These are phyloP conservation scores for Rhyacophila brunnea DNA, from an alignment of 1,140 invertebrate species.

Conservation along the genomic window DNA sequence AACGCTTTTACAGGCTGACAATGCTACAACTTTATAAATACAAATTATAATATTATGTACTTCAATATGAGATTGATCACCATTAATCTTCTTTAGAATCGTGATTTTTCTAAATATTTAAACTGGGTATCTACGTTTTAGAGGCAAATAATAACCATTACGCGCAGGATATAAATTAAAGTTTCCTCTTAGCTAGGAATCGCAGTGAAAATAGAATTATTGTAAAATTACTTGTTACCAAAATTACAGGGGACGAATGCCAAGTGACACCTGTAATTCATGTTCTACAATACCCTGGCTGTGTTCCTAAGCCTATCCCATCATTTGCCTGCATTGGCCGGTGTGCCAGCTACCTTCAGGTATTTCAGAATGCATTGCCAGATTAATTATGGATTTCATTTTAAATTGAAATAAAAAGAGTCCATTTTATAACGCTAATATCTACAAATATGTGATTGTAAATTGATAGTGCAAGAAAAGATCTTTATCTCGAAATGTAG, in stretches of 20 bases:
- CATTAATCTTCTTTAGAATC: no score
- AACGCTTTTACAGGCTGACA: background rate
- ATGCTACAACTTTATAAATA: background rate
- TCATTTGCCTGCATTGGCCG: conserved; percentile 89
- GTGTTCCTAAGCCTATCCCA: conserved; percentile 88
- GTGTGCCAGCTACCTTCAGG: conserved; percentile 90
- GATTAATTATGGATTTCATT: no score
- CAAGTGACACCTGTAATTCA: conserved; percentile 90
- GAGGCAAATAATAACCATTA: background rate
- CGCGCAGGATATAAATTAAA: background rate
- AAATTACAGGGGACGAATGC: conserved; percentile 71
- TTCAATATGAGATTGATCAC: no score
- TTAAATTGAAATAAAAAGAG: background rate
- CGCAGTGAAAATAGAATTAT: background rate
- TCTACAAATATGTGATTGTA: no score
- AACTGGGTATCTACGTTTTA: background rate
- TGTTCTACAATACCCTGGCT: conserved; percentile 87
- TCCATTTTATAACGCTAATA: no score
- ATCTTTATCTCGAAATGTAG: no score
- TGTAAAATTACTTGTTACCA: background rate
- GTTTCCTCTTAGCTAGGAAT: background rate
- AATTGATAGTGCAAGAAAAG: no score
- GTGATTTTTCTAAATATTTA: background rate
- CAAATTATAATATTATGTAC: background rate
- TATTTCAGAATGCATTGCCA: conserved; percentile 43